Base-by-base conservation (phyloP, 2,888 invertebrate genomes). In the Pteria penguin region DNA sequence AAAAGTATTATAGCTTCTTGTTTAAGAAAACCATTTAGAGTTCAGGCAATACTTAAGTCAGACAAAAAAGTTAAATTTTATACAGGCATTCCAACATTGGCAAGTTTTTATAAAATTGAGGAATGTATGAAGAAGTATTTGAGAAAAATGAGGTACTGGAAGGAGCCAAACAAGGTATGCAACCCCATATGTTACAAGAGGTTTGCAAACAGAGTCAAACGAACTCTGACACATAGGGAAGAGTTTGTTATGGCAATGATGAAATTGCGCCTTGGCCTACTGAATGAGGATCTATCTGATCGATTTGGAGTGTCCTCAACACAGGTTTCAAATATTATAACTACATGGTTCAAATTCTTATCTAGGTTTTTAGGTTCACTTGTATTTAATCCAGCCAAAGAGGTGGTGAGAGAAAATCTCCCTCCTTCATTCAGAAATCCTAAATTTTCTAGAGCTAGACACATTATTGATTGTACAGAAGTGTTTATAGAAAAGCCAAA, bases 381-480 rank as follows among this genome's bases (percentile, higher is more conserved):
- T 45, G 45, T 45, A 14, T 45, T 45, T 45, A 45, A 45, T 45
- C 11, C 45, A 14, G 11, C 8, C 11, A 45, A 45, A 45, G 45
- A 45, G 8, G 45, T 14, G 8, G 45, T 45, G 11, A 45, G 45
- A 45, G 45, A 45, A 18, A 45, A 45, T 45, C 45, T 45, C 18
- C 45, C 45, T 18, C 45, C 45, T 45, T 45, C 45, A 8, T 45
- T 45, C 45, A 45, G 45, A 45, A 45, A 18, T 45, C 45, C 45
- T 18, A 31, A 33, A 24, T 74, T 74, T n/a, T 32, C 36, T 14
- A 29, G 54, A 11, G 61, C 66, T 3, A 55, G 74, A 31, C 61
- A 58, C n/a, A 78, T 71, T 1, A 78, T 78, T 54, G 77, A 77
- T 57, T 77, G 73, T 33, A 27, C 73, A 5, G 67, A 74, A 22